Percentiles rank a stretch among this genome's conserved stretches.
These are phyloP conservation scores for Ahaetulla prasina DNA, from an alignment of 2,113 vertebrate species.

Conservation along the genomic window DNA sequence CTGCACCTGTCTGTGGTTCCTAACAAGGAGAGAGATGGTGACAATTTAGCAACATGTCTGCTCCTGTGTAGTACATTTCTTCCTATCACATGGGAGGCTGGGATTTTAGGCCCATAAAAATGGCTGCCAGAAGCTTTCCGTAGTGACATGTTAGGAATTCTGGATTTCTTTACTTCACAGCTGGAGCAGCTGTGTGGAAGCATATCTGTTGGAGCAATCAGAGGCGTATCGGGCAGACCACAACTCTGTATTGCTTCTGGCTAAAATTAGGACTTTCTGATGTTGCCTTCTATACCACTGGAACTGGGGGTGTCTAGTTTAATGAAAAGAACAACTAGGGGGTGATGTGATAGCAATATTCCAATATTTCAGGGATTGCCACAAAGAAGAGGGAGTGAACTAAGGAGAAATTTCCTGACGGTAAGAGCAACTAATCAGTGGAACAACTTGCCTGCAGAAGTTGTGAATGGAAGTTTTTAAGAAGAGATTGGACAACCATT, in stretches of 20 bases:
- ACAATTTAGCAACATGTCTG: neutral
- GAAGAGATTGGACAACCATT: no score
- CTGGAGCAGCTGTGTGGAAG: neutral
- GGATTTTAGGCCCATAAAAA: neutral
- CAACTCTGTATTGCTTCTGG: neutral
- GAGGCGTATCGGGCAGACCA: no score
- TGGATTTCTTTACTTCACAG: neutral
- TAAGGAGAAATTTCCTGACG: no score
- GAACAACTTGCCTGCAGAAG: no score
- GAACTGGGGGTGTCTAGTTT: no score
- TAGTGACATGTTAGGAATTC: neutral
- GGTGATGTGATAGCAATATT: no score
- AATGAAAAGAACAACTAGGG: no score
- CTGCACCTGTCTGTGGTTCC: neutral
- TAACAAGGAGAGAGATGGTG: neutral
- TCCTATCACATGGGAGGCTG: neutral
- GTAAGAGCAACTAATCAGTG: no score
- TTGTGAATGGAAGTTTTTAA: no score
- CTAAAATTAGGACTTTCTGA: neutral
- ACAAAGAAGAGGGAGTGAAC: no score
- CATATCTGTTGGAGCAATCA: neutral
- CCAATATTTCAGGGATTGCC: no score
- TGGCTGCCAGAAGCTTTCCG: neutral
- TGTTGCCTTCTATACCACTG: neutral
- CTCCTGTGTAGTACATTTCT: neutral